phyloP scores from a whole-genome alignment of 2,797 vertebrate genomes.

The Liparis tanakae region DNA sequence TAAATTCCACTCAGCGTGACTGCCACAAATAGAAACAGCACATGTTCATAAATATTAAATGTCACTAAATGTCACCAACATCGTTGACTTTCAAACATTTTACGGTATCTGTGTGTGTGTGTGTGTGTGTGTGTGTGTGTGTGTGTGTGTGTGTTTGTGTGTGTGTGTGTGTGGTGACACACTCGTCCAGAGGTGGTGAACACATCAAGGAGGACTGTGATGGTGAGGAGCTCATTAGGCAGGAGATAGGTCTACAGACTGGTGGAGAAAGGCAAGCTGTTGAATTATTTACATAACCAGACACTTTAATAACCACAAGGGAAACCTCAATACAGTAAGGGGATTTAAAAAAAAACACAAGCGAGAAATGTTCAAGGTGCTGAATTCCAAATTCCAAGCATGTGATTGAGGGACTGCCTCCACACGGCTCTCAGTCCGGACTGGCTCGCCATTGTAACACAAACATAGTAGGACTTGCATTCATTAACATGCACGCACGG shows the following conservation, averaged over 20 bases:
- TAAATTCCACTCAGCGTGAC: slow-evolving; percentile 38
- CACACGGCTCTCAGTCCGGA: neutral
- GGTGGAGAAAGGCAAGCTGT: slow-evolving; percentile 4
- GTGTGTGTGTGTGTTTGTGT: slow-evolving; percentile 1
- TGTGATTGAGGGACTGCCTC: neutral
- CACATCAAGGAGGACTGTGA: slow-evolving; percentile 39
- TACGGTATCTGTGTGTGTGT: slow-evolving; percentile 5
- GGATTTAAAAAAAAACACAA: neutral
- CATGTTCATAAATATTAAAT: slow-evolving; percentile 73
- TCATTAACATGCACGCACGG: neutral
- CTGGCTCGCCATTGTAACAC: neutral
- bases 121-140: slow-evolving; percentile 10
- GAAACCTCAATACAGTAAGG: neutral
- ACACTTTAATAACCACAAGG: slow-evolving; percentile 7
- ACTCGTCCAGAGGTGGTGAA: slow-evolving; percentile 20
- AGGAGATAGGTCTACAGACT: slow-evolving; percentile 1
- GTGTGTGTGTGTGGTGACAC: slow-evolving; percentile 21
- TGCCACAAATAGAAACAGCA: slow-evolving; percentile 36
- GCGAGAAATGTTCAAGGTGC: neutral
- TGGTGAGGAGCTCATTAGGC: slow-evolving; percentile 55
- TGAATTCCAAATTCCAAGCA: neutral
- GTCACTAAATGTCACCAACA: slow-evolving; percentile 66
- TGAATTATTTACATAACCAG: slow-evolving; percentile 49
- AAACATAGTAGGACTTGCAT: neutral
- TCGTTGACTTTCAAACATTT: slow-evolving; percentile 60